These are phyloP conservation scores for Dynastes grantii DNA, from an alignment of 2,888 invertebrate species.

Conservation along the genomic window DNA sequence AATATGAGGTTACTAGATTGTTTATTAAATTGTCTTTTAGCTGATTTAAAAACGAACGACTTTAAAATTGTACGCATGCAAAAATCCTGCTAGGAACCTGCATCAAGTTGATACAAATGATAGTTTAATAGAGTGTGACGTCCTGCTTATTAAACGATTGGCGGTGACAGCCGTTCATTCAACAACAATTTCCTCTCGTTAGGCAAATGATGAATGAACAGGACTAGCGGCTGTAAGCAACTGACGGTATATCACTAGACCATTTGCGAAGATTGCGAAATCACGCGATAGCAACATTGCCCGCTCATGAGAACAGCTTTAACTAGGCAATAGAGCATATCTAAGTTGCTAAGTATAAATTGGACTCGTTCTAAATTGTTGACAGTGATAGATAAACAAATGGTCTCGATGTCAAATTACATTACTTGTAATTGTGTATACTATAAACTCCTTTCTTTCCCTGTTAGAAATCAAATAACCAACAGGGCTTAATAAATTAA, in stretches of 20 bases:
- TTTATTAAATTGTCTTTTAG: neutral
- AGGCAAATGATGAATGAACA: constrained; percentile 32
- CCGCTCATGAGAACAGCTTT: neutral
- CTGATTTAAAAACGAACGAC: neutral
- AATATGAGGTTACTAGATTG: too few relatives aligned
- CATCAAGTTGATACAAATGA: constrained; percentile 20
- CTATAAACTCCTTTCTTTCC: too few relatives aligned
- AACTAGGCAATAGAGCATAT: constrained; percentile 4
- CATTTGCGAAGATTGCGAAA: constrained; percentile 22
- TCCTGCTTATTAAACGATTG: constrained; percentile 20
- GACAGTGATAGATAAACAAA: constrained; percentile 17
- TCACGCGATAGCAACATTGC: constrained; percentile 14
- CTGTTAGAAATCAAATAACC: too few relatives aligned
- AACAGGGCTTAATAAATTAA: too few relatives aligned
- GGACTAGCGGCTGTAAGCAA: neutral
- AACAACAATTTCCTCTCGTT: constrained; percentile 32
- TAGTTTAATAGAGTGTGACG: constrained; percentile 16
- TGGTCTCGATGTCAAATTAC: constrained; percentile 4
- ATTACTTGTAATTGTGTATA: too few relatives aligned
- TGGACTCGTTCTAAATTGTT: neutral
- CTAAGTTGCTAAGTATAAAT: constrained; percentile 1
- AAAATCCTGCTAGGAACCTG: neutral
- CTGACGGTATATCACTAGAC: constrained; percentile 18
- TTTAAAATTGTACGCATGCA: neutral
- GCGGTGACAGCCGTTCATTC: constrained; percentile 21